Conservation (phyloP, 2,888 invertebrate genomes). For the Tenthredo distinguenda region DNA sequence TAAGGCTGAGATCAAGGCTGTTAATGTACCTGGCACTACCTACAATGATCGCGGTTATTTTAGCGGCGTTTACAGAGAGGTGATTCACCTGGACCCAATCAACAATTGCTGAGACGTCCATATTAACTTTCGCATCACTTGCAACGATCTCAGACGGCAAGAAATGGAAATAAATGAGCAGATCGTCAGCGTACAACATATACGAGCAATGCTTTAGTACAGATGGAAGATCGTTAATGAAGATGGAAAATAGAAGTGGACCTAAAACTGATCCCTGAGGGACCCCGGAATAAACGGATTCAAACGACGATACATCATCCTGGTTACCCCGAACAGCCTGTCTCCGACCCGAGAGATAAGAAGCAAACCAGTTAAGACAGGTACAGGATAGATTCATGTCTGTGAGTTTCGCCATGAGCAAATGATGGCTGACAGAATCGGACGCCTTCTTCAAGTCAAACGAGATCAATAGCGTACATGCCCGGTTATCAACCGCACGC, state of each 20-base stretch:
- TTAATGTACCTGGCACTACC: conserved; percentile 12
- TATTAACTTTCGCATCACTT: not conserved
- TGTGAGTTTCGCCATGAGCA: not conserved
- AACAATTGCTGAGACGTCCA: not conserved
- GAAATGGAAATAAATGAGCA: conserved; percentile 27
- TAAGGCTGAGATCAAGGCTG: not conserved
- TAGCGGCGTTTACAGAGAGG: not conserved
- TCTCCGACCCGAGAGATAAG: not conserved
- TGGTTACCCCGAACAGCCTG: not conserved
- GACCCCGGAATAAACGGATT: not conserved
- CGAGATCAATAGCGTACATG: not conserved
- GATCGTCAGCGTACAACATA: conserved; percentile 52
- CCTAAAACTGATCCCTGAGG: conserved; percentile 25
- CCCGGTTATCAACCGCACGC: not conserved
- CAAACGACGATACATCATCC: not conserved
- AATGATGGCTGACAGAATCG: not conserved
- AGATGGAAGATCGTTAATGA: conserved; percentile 34
- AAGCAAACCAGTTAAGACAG: not conserved
- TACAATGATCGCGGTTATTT: not conserved
- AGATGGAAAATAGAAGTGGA: conserved; percentile 11
- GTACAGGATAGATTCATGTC: not conserved
- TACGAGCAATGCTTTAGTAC: not conserved
- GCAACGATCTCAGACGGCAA: not conserved
- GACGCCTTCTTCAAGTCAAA: not conserved
- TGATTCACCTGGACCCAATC: not conserved